Percentiles rank a stretch among this genome's conserved stretches.
phyloP scores from a whole-genome alignment of 2,888 invertebrate species.

The Drosophila anceps region DNA sequence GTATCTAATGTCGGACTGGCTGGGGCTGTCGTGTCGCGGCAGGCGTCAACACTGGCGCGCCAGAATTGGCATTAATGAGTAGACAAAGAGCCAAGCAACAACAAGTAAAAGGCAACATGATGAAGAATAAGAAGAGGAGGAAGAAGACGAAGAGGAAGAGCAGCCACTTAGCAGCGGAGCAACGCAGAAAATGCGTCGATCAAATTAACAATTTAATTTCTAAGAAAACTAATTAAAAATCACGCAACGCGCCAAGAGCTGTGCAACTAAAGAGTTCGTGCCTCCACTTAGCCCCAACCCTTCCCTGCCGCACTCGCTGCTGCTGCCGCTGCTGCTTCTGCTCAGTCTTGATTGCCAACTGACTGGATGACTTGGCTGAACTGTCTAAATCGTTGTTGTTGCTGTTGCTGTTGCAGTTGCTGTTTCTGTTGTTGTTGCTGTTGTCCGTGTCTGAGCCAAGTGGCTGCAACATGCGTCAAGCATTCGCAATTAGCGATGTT shows the following conservation, averaged over 20 bases:
- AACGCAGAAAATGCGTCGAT: constrained; percentile 77
- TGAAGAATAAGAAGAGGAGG: constrained; percentile 1
- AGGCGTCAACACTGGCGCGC: constrained; percentile 79
- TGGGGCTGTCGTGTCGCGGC: constrained; percentile 46
- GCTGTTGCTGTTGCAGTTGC: constrained; percentile 39
- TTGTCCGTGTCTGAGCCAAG: constrained; percentile 71
- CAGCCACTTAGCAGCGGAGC: constrained; percentile 69
- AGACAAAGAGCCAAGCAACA: constrained; percentile 66
- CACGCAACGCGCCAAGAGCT: constrained; percentile 66
- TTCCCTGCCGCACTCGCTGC: neutral
- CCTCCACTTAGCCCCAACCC: neutral
- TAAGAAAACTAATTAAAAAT: constrained; percentile 84
- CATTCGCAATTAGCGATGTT: constrained; percentile 79
- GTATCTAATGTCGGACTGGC: constrained; percentile 39
- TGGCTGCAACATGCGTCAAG: constrained; percentile 80
- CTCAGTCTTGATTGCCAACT: constrained; percentile 31
- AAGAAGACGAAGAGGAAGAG: constrained; percentile 31
- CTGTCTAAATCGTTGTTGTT: constrained; percentile 55
- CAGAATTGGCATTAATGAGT: constrained; percentile 82
- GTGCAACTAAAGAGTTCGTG: constrained; percentile 50
- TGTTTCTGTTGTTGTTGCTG: no score
- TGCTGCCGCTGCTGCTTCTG: neutral
- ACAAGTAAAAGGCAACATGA: constrained; percentile 31
- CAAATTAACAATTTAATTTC: constrained; percentile 84
- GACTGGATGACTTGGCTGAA: constrained; percentile 62